Base-by-base conservation (phyloP, 2,888 invertebrate genomes). In the Watsonalla cultraria region DNA sequence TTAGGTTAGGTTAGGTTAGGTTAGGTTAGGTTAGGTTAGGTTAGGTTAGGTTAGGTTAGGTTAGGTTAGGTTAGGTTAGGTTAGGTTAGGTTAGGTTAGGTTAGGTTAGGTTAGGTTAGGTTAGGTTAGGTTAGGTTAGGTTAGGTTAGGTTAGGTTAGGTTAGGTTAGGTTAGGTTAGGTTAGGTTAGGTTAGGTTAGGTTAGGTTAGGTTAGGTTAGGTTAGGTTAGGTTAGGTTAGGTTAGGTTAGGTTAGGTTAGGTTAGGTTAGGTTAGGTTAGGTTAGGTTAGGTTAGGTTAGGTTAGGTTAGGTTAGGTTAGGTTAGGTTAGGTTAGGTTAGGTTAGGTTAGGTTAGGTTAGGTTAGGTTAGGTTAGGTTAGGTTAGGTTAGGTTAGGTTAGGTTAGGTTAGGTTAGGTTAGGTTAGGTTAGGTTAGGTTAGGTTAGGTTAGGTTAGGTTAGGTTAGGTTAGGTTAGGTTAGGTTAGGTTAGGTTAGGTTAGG, bases 401-500 rank as follows among this genome's bases (percentile, higher is more conserved):
- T 61, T 61, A 61, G 61, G 61, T 61, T 61, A 59, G 61, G 61
- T 61, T 59, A 57, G 61, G 63, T 63, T 61, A 54, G 60, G 59
- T 60, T 56, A 58, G 59, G 58, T 60, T 61, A 57, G 59, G 62
- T 60, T 64, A 61, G 62, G 62, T 62, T 61, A 61, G 62, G 60
- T 60, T 59, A 60, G 60, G 63, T 63, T 63, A 59, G 63, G 60
- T 63, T 60, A 59, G 60, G 63, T 59, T 58, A 63, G 60, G 62
- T 62, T 62, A 62, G 64, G 62, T 62, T 60, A 58, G 60, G 60
- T 60, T 59, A 59, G 60, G 62, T 62, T 62, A 60, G 62, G 64
- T 64, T 64, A 60, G 59, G 61, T 58, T 57, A 61, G 59, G 58
- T 61, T 59, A 59, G 61, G 61, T 61, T 61, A 57, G 59, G 61